Conservation (phyloP, 2,797 vertebrate genomes). For the Prunella strophiata region DNA sequence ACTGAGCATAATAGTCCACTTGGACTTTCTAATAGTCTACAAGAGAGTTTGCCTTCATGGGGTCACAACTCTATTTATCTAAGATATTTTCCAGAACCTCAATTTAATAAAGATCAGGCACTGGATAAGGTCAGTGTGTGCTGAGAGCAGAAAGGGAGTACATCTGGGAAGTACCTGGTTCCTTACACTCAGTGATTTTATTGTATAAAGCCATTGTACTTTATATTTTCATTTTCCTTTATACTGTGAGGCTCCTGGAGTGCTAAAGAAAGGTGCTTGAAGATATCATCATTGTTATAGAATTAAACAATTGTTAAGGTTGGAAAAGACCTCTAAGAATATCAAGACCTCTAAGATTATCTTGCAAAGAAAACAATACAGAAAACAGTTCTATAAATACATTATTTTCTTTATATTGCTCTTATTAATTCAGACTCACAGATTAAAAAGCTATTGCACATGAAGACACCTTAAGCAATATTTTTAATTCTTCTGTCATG, state of each 20-base stretch:
- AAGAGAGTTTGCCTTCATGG: not conserved
- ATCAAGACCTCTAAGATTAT: not conserved
- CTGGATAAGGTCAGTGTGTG: not conserved
- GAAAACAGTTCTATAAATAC: not conserved
- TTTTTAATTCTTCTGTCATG: not conserved
- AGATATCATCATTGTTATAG: not conserved
- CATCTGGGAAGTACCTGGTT: not conserved
- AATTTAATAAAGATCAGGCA: not conserved
- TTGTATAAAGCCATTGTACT: not conserved
- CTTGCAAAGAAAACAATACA: not conserved
- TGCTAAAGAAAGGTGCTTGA: not conserved
- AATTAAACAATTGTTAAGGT: not conserved
- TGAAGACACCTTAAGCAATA: not conserved
- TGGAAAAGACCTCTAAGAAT: not conserved
- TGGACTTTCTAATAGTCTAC: not conserved
- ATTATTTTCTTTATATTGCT: not conserved
- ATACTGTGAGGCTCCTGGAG: not conserved
- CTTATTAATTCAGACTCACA: not conserved
- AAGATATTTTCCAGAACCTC: not conserved
- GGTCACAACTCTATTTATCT: not conserved
- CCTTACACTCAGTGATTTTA: not conserved
- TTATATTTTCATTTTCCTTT: not conserved
- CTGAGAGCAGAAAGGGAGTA: not conserved
- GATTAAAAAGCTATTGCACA: not conserved
- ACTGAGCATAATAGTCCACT: not conserved